A percentile compares a stretch with the other conserved stretches of the same genome.
Conservation (phyloP, 2,797 vertebrate genomes). For the Sylvia borin region DNA sequence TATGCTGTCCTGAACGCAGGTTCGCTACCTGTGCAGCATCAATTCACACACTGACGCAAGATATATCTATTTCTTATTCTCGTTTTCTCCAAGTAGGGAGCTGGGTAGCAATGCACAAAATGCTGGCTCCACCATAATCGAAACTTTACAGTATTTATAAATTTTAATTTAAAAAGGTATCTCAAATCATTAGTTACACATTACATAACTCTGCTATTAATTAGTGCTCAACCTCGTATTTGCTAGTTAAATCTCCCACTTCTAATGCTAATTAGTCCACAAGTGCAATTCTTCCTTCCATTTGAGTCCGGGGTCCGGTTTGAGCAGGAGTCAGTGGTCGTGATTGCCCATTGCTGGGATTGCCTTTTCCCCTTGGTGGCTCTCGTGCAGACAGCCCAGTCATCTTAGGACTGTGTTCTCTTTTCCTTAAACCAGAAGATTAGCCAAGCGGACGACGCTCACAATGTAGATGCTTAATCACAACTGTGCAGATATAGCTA, state of each 20-base stretch:
- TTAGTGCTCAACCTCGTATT: neutral
- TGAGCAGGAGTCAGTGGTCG: neutral
- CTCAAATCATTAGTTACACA: neutral
- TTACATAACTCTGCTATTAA: neutral
- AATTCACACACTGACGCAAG: neutral
- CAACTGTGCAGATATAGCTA: neutral
- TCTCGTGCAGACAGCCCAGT: neutral
- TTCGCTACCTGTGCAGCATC: fast-evolving
- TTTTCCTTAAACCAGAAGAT: neutral
- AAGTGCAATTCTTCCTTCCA: neutral
- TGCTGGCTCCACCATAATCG: neutral
- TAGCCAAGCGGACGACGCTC: too few relatives aligned
- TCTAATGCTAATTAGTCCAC: neutral
- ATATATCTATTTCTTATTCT: neutral
- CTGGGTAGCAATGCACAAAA: neutral
- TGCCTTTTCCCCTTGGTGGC: neutral
- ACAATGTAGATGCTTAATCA: neutral
- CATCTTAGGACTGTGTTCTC: neutral
- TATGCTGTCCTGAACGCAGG: fast-evolving
- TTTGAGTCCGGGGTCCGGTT: neutral
- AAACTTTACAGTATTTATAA: neutral
- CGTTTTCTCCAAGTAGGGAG: neutral
- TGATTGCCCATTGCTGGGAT: neutral
- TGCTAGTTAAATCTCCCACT: neutral
- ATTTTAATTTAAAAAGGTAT: neutral